Evolutionary conservation across 2,888 invertebrate species (phyloP).

Genomic region (Epinotia nisella): DNA sequence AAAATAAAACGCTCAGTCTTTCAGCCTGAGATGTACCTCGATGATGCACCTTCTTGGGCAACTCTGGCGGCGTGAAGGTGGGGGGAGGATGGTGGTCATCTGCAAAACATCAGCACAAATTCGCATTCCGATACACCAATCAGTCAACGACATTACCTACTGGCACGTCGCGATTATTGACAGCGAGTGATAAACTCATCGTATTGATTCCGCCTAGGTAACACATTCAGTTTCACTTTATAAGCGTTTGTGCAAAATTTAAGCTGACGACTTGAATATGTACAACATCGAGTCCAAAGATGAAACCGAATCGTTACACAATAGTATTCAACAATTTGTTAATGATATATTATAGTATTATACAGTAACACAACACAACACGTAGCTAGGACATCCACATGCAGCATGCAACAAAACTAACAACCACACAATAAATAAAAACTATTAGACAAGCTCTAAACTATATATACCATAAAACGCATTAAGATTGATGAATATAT

Average conservation of each 20-base stretch:
- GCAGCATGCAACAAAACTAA: constrained; percentile 60
- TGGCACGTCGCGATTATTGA: constrained; percentile 71
- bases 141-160: constrained; percentile 72
- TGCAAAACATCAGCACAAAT: constrained; percentile 92
- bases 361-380: constrained; percentile 49
- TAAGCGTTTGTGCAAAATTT: constrained; percentile 44
- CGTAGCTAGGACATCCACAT: constrained; percentile 67
- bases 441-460: constrained; percentile 71
- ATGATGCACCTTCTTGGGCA: constrained; percentile 99
- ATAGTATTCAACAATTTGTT: constrained; percentile 32
- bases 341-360: constrained; percentile 45
- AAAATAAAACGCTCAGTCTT: constrained; percentile 77
- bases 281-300: constrained; percentile 52
- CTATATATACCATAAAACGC: constrained; percentile 58
- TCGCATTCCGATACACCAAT: constrained; percentile 85
- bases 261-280: constrained; percentile 44
- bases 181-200: constrained; percentile 62
- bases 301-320: constrained; percentile 59
- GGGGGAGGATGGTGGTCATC: constrained; percentile 99
- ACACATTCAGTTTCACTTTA: constrained; percentile 61
- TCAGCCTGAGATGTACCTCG: constrained; percentile 90
- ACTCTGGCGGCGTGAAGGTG: constrained; percentile 99
- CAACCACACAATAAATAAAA: constrained; percentile 53
- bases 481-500: constrained; percentile 58
- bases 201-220: constrained; percentile 40